Percentiles rank a stretch among this genome's conserved stretches.
Conservation (phyloP, 2,113 vertebrate genomes). For the Cyprinodon tularosa region DNA sequence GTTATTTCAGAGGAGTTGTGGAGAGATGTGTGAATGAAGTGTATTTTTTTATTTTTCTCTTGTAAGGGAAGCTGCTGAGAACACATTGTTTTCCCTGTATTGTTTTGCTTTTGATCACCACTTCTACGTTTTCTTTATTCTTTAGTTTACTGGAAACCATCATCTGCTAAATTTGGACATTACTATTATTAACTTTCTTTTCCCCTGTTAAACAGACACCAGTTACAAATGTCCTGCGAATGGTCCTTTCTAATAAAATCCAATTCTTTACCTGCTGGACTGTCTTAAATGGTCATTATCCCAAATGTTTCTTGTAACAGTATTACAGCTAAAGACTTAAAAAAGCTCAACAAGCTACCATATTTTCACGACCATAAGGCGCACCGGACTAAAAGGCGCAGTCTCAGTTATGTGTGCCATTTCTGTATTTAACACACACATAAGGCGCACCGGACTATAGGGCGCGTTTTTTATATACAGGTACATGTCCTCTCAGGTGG, state of each 20-base stretch:
- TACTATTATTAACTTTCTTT: constrained; percentile 33
- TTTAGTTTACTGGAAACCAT: constrained; percentile 40
- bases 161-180: constrained; percentile 52
- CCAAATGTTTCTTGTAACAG: not conserved
- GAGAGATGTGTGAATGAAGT: constrained; percentile 55
- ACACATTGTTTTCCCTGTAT: constrained; percentile 65
- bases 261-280: constrained; percentile 37
- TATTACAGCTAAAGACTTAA: too few species aligned
- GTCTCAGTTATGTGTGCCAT: too few species aligned
- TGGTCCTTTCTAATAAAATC: constrained; percentile 79
- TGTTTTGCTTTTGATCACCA: constrained; percentile 75
- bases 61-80: constrained; percentile 74
- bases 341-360: too few species aligned
- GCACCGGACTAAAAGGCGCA: too few species aligned
- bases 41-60: constrained; percentile 40
- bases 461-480: too few species aligned
- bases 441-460: too few species aligned
- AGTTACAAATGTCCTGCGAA: constrained; percentile 61
- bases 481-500: too few species aligned
- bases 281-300: not conserved
- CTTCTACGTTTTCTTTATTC: constrained; percentile 58
- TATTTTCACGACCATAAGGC: too few species aligned
- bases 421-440: too few species aligned
- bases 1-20: constrained; percentile 46
- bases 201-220: constrained; percentile 52